phyloP scores from a whole-genome alignment of 2,113 vertebrate species.

The Triplophysa tibetana region DNA sequence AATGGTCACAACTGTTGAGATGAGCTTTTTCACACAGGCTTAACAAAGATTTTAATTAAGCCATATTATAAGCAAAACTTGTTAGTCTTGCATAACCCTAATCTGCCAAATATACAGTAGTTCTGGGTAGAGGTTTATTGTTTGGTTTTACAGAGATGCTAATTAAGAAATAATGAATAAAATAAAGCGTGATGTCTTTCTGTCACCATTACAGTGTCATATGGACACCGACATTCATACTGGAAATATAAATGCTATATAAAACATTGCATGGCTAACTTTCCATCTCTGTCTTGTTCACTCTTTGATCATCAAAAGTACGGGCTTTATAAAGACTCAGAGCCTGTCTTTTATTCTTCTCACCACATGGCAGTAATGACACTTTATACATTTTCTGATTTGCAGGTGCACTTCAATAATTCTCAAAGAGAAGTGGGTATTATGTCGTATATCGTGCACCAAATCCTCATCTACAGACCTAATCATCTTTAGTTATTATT shows the following conservation, averaged over 20 bases:
- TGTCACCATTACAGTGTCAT: too few relatives aligned
- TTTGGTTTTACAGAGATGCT: constrained; percentile 44
- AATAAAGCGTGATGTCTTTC: too few relatives aligned
- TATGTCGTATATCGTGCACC: constrained; percentile 24
- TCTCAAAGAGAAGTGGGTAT: too few relatives aligned
- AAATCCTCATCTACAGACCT: constrained; percentile 5
- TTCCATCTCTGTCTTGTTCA: too few relatives aligned
- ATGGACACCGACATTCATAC: too few relatives aligned
- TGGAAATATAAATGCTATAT: too few relatives aligned
- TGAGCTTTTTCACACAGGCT: not conserved
- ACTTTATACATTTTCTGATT: not conserved
- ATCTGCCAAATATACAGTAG: not conserved
- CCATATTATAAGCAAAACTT: not conserved
- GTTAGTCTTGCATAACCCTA: not conserved
- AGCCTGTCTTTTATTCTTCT: not conserved
- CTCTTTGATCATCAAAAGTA: too few relatives aligned
- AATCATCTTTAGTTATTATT: not conserved
- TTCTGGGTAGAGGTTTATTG: constrained; percentile 49
- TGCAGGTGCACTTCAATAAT: not conserved
- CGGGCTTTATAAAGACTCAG: not conserved
- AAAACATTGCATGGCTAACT: not conserved
- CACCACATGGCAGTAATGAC: not conserved
- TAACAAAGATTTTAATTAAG: not conserved
- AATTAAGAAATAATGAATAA: constrained; percentile 30
- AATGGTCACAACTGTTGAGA: not conserved